Evolutionary conservation across 2,888 invertebrate species (phyloP).

Genomic region (Phlogophora meticulosa): DNA sequence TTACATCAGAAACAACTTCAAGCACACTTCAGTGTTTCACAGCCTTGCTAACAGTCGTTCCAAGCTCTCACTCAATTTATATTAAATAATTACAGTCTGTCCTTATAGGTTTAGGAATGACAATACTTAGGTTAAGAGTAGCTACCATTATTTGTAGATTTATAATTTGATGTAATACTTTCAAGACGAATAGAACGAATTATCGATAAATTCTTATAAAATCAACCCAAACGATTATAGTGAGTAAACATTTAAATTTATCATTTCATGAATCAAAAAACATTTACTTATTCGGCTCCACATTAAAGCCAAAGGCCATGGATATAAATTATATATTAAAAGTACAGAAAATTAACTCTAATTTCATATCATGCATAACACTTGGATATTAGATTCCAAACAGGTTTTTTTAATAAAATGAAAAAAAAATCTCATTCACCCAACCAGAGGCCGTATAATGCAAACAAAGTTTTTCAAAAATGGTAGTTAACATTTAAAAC

Average conservation of each 20-base stretch:
- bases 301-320: constrained; percentile 29
- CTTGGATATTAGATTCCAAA: constrained; percentile 41
- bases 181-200: constrained; percentile 54
- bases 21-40: constrained; percentile 86
- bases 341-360: constrained; percentile 51
- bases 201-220: constrained; percentile 50
- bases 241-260: constrained; percentile 52
- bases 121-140: constrained; percentile 76
- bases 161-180: constrained; percentile 60
- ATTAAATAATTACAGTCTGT: constrained; percentile 80
- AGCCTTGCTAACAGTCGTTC: constrained; percentile 89
- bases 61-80: constrained; percentile 83
- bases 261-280: constrained; percentile 56
- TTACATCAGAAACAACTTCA: constrained; percentile 78
- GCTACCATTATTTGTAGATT: constrained; percentile 74
- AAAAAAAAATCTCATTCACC: constrained; percentile 52
- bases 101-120: constrained; percentile 86
- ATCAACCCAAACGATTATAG: constrained; percentile 46
- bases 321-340: constrained; percentile 48
- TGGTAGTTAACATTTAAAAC: constrained; percentile 58
- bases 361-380: constrained; percentile 59
- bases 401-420: constrained; percentile 43
- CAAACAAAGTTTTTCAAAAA: constrained; percentile 52
- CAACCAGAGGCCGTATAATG: constrained; percentile 53
- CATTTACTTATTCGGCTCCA: constrained; percentile 40